Conservation (phyloP, 2,888 invertebrate species). For the Cephus sareptanus region DNA sequence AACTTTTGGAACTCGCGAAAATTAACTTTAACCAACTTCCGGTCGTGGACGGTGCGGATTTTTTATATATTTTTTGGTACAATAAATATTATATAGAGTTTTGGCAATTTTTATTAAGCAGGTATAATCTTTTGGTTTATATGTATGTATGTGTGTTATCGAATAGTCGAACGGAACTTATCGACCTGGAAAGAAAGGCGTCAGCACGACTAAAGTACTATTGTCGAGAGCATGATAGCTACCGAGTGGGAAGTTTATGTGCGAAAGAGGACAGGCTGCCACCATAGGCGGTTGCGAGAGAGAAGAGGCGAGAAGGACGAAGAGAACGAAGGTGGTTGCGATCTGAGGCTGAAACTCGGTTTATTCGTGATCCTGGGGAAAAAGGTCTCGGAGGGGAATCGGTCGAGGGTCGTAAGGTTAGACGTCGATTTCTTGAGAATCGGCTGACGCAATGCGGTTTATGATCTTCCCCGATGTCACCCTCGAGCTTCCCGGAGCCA, state of each 20-base stretch:
- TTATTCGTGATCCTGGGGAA: background rate
- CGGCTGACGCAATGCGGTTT: conserved; percentile 15
- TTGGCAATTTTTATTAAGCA: too few species aligned
- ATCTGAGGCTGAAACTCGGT: background rate
- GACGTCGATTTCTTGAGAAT: conserved; percentile 11
- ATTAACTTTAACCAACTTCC: background rate
- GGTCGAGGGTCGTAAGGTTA: background rate
- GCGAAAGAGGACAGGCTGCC: background rate
- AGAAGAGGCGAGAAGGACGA: background rate
- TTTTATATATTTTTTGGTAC: background rate
- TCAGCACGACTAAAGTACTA: conserved; percentile 12
- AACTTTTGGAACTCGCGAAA: background rate
- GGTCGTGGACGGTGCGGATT: background rate
- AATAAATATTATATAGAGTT: background rate
- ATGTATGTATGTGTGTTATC: too few species aligned
- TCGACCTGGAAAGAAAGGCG: conserved; percentile 14
- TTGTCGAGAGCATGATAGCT: conserved; percentile 9
- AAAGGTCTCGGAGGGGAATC: background rate
- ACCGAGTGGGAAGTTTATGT: background rate
- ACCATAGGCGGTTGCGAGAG: background rate
- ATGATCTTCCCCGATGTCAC: background rate
- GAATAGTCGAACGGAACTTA: conserved; percentile 1
- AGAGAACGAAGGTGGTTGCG: background rate
- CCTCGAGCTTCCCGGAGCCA: background rate
- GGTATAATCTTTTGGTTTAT: too few species aligned